Percentiles rank a stretch among this genome's conserved stretches.
Evolutionary conservation across 2,797 vertebrate species (phyloP).

Genomic region (Tympanoctomys barrerae): DNA sequence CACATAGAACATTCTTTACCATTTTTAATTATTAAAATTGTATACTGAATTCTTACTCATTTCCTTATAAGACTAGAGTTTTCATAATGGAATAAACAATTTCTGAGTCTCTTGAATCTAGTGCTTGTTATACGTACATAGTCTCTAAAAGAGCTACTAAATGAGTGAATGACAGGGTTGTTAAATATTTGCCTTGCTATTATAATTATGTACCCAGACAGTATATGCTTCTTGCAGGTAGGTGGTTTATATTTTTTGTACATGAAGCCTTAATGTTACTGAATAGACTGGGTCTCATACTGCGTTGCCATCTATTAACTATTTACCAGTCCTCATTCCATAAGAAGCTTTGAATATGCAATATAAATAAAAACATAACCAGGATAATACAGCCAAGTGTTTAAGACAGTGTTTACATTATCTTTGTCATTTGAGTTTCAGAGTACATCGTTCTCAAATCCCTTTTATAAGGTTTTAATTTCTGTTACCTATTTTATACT

Average conservation of each 20-base stretch:
- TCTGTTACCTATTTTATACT: neutral
- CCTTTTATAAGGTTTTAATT: neutral
- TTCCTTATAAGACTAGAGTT: neutral
- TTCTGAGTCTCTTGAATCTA: neutral
- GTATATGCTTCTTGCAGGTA: neutral
- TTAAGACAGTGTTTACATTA: neutral
- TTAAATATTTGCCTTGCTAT: neutral
- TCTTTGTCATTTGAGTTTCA: neutral
- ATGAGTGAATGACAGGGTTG: neutral
- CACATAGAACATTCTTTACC: neutral
- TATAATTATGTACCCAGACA: neutral
- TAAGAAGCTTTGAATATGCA: neutral
- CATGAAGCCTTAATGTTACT: neutral
- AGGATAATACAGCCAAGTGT: neutral
- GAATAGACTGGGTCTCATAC: neutral
- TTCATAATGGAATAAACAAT: neutral
- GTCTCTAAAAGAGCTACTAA: neutral
- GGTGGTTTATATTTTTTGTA: neutral
- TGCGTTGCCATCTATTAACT: neutral
- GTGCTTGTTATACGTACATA: neutral
- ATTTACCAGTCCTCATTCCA: neutral
- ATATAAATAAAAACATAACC: constrained; percentile 30
- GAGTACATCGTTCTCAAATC: neutral
- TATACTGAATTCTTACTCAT: neutral
- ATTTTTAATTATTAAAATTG: neutral